These are phyloP conservation scores for human DNA, from an alignment of 2,113 vertebrate genomes.

Conservation along the genomic window DNA sequence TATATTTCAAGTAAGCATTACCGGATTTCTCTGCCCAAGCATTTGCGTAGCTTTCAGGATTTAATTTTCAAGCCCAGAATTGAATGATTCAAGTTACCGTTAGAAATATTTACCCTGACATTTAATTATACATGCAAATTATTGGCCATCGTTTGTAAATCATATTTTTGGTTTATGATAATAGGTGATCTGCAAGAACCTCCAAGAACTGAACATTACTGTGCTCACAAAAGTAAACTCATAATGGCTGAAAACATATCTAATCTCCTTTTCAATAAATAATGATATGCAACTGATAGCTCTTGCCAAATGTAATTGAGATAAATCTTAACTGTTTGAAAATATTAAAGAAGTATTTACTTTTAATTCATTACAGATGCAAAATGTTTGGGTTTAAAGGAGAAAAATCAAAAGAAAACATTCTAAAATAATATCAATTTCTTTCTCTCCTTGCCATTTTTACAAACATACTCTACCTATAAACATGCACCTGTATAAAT, in stretches of 20 bases:
- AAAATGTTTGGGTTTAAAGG: not conserved
- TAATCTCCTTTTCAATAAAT: conserved; percentile 20
- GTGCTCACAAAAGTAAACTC: conserved; percentile 11
- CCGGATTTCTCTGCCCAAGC: not conserved
- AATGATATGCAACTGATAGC: not conserved
- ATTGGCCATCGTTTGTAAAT: not conserved
- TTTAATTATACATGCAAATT: conserved; percentile 12
- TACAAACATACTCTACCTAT: not conserved
- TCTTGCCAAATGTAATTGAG: not conserved
- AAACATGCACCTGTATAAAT: conserved; percentile 57
- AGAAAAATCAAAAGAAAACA: conserved; percentile 40
- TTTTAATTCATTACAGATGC: conserved; percentile 13
- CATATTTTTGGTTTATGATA: not conserved
- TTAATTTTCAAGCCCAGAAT: not conserved
- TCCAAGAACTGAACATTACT: not conserved
- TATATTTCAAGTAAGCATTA: not conserved
- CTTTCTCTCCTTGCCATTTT: conserved; percentile 24
- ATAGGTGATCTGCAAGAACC: not conserved
- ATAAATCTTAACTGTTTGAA: conserved; percentile 31
- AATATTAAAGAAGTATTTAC: conserved; percentile 17
- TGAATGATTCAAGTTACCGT: not conserved
- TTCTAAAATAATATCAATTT: not conserved
- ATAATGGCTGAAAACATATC: not conserved
- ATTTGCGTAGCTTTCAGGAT: not conserved
- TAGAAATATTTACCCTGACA: not conserved